Evolutionary conservation across 2,113 vertebrate species (phyloP), one percentile per base, ranked within the genome.

Genomic region (Polypterus bichir): DNA sequence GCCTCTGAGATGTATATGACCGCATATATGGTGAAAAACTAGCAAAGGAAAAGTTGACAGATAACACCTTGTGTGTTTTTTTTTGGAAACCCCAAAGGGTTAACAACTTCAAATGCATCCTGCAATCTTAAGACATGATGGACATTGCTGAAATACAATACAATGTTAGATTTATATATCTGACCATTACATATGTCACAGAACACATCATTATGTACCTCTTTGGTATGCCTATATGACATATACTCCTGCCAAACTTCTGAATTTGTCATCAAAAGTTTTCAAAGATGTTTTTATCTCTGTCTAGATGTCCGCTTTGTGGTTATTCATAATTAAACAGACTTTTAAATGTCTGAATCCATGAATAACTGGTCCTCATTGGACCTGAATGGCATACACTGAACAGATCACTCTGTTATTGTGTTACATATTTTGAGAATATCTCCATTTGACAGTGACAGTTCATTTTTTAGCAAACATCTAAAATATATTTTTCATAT

Each of bases 41-140:
- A 11, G 3, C 3, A 56, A 52, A 3, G 10, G 51, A 8, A 52
- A 52, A 52, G 51, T 52, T 8, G 7, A 52, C 51, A 52, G 51
- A 7, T 8, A 52, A 10, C 3, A 52, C 51, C 10, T 52, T 52
- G 51, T 52, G 51, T 6, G 49, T 51, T 52, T 52, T 52, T 52
- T 52, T 52, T 10, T 52, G 51, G 7, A 8, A 2, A 51, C 6
- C 49, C 49, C 49, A 55, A 55, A 11, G 54, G 10, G 27, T 56
- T 56, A 56, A 56, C 5, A 9, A 56, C 54, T 56, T 56, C 54
- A 10, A 56, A 56, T 56, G 54, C 54, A 56, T 56, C 54, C 54
- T 56, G 54, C 4, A 8, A 52, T 7, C 51, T 52, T 7, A 4
- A 52, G 51, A 10, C 54, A 56, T 5, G 6, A 56, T 56, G 54